These are phyloP conservation scores for Nothoprocta perdicaria DNA, from an alignment of 2,113 vertebrate genomes.

Conservation along the genomic window DNA sequence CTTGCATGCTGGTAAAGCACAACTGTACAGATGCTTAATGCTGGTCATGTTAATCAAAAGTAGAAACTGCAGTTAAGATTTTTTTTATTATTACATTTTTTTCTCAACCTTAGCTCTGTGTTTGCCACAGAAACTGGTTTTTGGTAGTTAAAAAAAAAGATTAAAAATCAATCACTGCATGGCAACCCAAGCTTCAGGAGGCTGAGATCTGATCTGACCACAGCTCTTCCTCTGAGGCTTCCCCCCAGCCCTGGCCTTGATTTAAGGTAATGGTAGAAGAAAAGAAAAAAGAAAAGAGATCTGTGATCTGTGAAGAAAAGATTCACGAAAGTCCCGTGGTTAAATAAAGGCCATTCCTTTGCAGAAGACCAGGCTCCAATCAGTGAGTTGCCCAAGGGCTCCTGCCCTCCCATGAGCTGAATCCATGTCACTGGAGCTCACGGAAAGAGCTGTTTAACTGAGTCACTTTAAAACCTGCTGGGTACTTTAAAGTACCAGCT, in stretches of 20 bases:
- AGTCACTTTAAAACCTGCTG: no score
- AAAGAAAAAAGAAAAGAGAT: neutral
- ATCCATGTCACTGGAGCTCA: fast-evolving
- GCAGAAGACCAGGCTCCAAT: neutral
- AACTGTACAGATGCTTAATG: neutral
- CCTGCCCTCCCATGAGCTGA: neutral
- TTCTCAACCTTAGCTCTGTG: neutral
- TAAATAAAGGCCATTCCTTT: neutral
- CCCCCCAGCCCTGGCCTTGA: neutral
- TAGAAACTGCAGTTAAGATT: neutral
- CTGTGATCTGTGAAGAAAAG: no score
- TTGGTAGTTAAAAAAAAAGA: neutral
- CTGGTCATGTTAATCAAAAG: neutral
- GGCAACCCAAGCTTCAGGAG: neutral
- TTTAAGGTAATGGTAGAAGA: neutral
- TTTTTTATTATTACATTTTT: neutral
- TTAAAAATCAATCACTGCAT: neutral
- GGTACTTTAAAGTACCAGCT: no score
- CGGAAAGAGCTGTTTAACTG: no score
- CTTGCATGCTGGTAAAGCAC: neutral
- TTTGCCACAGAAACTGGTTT: neutral
- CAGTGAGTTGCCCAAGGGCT: neutral
- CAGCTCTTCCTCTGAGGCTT: fast-evolving
- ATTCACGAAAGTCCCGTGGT: fast-evolving
- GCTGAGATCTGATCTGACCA: neutral